Conservation (phyloP, 2,888 invertebrate genomes). For the Noctua comes region DNA sequence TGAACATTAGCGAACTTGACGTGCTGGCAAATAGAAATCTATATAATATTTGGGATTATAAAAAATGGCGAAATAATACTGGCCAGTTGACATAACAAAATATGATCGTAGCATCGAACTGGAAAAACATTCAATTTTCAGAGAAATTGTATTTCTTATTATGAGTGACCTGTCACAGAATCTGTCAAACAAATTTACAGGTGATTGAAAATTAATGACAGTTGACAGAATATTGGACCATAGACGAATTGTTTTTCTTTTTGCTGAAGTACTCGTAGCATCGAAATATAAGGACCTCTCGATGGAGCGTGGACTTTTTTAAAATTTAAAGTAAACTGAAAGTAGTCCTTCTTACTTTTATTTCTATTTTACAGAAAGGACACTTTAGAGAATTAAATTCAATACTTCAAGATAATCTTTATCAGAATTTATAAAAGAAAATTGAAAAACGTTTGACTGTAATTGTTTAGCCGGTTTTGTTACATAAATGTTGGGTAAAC, state of each 20-base stretch:
- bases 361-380: background rate
- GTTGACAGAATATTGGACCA: background rate
- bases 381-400: slow-evolving; percentile 17
- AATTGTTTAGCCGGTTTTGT: slow-evolving; percentile 16
- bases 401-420: slow-evolving; percentile 5
- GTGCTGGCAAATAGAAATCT: background rate
- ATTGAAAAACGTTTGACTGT: background rate
- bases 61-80: background rate
- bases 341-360: background rate
- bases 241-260: background rate
- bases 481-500: background rate
- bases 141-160: background rate
- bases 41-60: background rate
- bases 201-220: background rate
- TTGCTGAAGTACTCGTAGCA: background rate
- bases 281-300: background rate
- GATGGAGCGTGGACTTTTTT: background rate
- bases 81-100: background rate
- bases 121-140: background rate
- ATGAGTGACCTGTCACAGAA: background rate
- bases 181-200: background rate
- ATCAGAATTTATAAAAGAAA: slow-evolving; percentile 11
- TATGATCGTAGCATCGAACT: background rate
- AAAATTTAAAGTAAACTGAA: too few species aligned
- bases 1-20: background rate